Base-by-base conservation (phyloP, 30 jellyfish, hydroid and myxozoan genomes). In the Pelagia noctiluca region DNA sequence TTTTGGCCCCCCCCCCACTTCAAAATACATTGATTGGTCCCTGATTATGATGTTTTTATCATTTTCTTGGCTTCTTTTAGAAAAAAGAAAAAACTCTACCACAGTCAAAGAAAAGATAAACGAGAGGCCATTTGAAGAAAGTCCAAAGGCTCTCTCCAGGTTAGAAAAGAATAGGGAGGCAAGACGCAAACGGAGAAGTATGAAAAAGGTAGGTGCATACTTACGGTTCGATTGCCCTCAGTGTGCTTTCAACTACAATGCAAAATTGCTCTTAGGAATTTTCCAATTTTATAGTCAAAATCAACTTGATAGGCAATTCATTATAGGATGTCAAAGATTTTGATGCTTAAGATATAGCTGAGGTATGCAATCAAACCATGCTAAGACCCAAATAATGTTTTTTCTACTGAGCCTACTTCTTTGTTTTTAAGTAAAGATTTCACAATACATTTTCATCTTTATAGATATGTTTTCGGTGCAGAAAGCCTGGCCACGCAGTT, bases 91-190 rank as follows among this genome's bases (percentile, higher is more conserved):
- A 52, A 52, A 52, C n/a, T n/a, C n/a, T n/a, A n/a, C n/a, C n/a
- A n/a, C n/a, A n/a, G n/a, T n/a, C n/a, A 19, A 19, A 19, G 68
- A 52, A 52, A 19, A 3, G 2, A 52, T 2, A 19, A 30, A 52
- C 16, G 26, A 19, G 16, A 52, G 21, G 21, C 21, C 68, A 52
- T 52, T 19, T 4, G 26, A 42, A 42, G 8, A 8, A 5, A 42
- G 8, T 16, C 16, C 57, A 42, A 42, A 42, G 16, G 16, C 57
- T 5, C 8, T 5, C 8, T 16, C 26, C 28, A 80, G 52, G 33
- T 63, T 67, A 62, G 94, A 81, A 60, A 89, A 89, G 76, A 70
- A 89, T 35, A 54, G 97, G 48, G 97, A 80, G 22, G 94, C 97
- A 29, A 49, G 97, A 29, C 63, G 97, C 26, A 72, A 71, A 50